Evolutionary conservation across 2,888 invertebrate species (phyloP).

Genomic region (Hoplodrina ambigua): DNA sequence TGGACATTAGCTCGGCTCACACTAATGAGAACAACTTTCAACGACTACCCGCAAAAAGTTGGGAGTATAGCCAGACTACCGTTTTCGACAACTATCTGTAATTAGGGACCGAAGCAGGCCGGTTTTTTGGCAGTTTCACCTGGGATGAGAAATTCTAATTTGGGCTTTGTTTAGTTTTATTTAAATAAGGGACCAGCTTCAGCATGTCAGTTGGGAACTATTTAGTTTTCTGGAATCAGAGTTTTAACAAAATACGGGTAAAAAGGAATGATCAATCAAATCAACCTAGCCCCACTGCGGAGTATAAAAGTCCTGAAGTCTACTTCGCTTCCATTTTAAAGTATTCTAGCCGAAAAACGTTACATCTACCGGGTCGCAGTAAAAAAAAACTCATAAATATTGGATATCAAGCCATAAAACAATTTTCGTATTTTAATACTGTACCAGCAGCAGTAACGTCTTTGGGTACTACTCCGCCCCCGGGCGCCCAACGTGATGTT

Average conservation of each 20-base stretch:
- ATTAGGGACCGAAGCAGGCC: conserved; percentile 33
- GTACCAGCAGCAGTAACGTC: too few relatives aligned
- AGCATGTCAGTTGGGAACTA: not conserved
- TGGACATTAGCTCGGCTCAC: conserved; percentile 36
- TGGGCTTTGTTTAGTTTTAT: conserved; percentile 27
- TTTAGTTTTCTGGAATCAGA: conserved; percentile 13
- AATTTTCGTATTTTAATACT: too few relatives aligned
- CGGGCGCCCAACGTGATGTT: too few relatives aligned
- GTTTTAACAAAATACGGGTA: not conserved
- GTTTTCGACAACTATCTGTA: conserved; percentile 51
- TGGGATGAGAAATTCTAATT: conserved; percentile 26
- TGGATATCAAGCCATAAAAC: not conserved
- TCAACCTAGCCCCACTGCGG: too few relatives aligned
- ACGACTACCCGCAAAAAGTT: conserved; percentile 53
- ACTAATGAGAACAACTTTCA: conserved; percentile 50
- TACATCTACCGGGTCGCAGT: too few relatives aligned
- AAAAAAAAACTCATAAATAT: too few relatives aligned
- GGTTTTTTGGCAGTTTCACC: conserved; percentile 46
- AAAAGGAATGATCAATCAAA: not conserved
- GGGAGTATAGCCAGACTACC: conserved; percentile 37
- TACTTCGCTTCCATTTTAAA: too few relatives aligned
- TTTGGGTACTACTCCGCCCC: too few relatives aligned
- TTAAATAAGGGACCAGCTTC: conserved; percentile 11
- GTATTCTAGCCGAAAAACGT: too few relatives aligned
- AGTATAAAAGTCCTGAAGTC: not conserved